A percentile compares a stretch with the other conserved stretches of the same genome.
phyloP scores from a whole-genome alignment of 2,113 vertebrate genomes.

The Numenius arquata region DNA sequence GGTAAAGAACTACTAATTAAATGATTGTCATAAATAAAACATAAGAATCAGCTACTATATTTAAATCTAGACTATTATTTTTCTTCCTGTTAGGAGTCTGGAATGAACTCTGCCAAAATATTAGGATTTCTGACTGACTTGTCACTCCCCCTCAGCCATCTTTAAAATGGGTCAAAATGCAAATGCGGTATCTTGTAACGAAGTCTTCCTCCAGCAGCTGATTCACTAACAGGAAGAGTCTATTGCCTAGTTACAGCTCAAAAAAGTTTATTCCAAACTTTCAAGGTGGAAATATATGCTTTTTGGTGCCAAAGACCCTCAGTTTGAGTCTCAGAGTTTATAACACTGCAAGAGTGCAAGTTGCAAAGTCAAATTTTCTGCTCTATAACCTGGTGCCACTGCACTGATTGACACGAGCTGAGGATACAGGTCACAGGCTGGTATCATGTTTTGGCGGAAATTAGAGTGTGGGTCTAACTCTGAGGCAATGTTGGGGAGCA shows the following conservation, averaged over 20 bases:
- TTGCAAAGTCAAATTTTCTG: background rate
- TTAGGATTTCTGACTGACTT: conserved; percentile 15
- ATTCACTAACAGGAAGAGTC: background rate
- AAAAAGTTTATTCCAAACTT: background rate
- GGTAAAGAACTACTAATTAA: background rate
- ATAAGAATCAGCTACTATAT: background rate
- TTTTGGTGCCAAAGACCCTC: background rate
- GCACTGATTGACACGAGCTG: background rate
- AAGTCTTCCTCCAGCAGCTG: background rate
- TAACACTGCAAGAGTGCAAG: background rate
- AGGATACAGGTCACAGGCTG: background rate
- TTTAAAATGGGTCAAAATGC: conserved; percentile 32
- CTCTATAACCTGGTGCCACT: background rate
- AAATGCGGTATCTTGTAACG: background rate
- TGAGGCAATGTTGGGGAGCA: background rate
- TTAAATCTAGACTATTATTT: background rate
- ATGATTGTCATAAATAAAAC: conserved; percentile 12
- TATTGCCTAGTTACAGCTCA: background rate
- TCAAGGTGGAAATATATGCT: background rate
- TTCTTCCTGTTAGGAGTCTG: background rate
- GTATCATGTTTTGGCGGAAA: background rate
- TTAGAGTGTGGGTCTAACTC: background rate
- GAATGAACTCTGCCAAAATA: conserved; percentile 7
- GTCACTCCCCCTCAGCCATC: background rate
- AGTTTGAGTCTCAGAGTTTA: background rate